Evolutionary conservation across 64 coral and sea anemone genomes (phyloP).

Genomic region (Dendrophyllia cribrosa): DNA sequence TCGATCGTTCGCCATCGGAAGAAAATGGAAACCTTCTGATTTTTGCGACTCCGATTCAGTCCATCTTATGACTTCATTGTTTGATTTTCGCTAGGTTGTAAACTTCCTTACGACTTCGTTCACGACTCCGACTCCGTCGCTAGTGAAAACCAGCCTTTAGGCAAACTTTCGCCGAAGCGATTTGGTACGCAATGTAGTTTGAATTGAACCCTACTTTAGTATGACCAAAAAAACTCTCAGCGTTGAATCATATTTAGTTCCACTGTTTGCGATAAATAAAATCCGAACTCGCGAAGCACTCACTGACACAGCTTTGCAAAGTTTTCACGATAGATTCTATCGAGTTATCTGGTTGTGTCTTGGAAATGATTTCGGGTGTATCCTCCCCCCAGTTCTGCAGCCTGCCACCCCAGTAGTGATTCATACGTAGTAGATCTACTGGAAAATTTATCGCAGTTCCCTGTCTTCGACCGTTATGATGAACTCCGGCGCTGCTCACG

Average conservation of each 20-base stretch:
- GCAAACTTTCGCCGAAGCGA: too few species aligned
- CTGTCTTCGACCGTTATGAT: slow-evolving; percentile 45
- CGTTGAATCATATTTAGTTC: background rate
- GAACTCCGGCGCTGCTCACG: slow-evolving; percentile 27
- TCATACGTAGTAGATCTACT: slow-evolving; percentile 42
- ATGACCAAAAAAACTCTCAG: too few species aligned
- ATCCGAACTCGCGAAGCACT: background rate
- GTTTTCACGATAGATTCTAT: slow-evolving; percentile 22
- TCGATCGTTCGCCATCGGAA: too few species aligned
- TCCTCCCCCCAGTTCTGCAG: slow-evolving; percentile 82
- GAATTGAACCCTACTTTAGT: too few species aligned
- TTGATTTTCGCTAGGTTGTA: too few species aligned
- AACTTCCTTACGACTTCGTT: too few species aligned
- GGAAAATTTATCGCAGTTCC: background rate
- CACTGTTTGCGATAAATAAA: slow-evolving; percentile 19
- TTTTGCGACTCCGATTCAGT: too few species aligned
- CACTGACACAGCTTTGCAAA: background rate
- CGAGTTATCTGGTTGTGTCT: slow-evolving; percentile 47
- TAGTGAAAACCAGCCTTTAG: too few species aligned
- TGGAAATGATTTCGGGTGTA: slow-evolving; percentile 69
- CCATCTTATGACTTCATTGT: too few species aligned
- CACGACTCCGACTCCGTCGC: too few species aligned
- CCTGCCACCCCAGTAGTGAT: slow-evolving; percentile 81
- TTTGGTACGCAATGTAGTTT: too few species aligned
- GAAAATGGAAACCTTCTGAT: too few species aligned